Conservation (phyloP, 2,113 vertebrate genomes). For the Hippocampus comes region DNA sequence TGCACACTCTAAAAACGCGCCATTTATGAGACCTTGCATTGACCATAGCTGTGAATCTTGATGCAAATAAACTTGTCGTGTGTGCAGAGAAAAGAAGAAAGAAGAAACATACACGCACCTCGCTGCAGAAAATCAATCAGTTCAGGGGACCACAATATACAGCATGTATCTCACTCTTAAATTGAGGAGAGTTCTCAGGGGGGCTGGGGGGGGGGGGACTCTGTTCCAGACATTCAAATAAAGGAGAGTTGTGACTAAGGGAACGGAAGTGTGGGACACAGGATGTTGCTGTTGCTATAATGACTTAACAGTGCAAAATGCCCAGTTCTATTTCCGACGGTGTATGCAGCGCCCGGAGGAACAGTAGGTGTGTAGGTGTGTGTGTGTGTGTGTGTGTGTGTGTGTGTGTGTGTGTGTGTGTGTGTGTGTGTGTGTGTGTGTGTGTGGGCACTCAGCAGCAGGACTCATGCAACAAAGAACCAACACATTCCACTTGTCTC, state of each 20-base stretch:
- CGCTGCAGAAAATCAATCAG: background rate
- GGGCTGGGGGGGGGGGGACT: background rate
- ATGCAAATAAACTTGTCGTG: background rate
- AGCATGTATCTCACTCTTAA: background rate
- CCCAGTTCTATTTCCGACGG: slow-evolving; percentile 35
- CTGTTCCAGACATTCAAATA: background rate
- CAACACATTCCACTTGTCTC: background rate
- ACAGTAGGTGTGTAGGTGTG: slow-evolving; percentile 3
- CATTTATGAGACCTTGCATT: background rate
- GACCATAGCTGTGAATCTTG: background rate
- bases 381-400: background rate
- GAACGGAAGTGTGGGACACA: slow-evolving; percentile 19
- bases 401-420: slow-evolving; percentile 5
- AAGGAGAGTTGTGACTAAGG: slow-evolving; percentile 9
- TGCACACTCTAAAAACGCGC: background rate
- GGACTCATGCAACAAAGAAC: background rate
- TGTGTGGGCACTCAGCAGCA: background rate
- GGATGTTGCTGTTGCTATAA: slow-evolving; percentile 32
- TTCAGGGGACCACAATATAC: background rate
- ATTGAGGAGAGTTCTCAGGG: background rate
- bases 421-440: background rate
- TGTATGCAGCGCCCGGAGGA: slow-evolving; percentile 15
- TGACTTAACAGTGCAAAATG: slow-evolving; percentile 21
- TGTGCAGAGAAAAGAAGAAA: background rate
- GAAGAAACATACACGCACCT: background rate